Conservation (phyloP, 2,888 invertebrate genomes). For the Orchestes rusci region DNA sequence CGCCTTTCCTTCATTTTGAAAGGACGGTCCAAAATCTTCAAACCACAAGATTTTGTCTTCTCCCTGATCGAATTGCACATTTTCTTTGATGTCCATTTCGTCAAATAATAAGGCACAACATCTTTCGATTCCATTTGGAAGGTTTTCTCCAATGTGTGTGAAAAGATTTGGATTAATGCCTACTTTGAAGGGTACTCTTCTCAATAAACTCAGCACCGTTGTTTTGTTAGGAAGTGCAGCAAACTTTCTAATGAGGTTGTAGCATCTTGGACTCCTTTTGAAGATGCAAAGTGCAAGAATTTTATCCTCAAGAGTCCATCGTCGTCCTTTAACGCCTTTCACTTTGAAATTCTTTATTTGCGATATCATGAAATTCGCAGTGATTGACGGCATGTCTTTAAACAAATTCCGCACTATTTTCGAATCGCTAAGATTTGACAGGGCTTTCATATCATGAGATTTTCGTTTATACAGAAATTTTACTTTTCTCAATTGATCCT, state of each 20-base stretch:
- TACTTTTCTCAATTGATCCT: no score
- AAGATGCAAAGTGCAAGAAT: conserved; percentile 7
- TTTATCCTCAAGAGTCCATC: conserved; percentile 24
- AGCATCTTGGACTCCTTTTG: conserved; percentile 12
- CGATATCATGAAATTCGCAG: no score
- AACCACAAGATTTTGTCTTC: no score
- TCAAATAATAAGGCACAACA: conserved; percentile 17
- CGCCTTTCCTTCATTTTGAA: no score
- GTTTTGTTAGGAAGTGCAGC: conserved; percentile 21
- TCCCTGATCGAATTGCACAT: no score
- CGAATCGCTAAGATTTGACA: conserved; percentile 15
- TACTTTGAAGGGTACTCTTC: no score
- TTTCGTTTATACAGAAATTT: conserved; percentile 11
- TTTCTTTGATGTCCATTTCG: conserved; percentile 27
- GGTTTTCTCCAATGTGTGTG: no score
- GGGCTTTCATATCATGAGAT: conserved; percentile 12
- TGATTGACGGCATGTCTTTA: no score
- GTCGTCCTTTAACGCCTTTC: conserved; percentile 14
- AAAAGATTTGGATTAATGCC: no score
- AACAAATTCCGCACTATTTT: no score
- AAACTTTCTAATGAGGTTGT: conserved; percentile 16
- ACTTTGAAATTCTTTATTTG: conserved; percentile 3
- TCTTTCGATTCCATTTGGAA: no score
- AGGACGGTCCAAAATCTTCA: no score
- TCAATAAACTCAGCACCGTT: conserved; percentile 4